Evolutionary conservation across 2,888 invertebrate species (phyloP).

Genomic region (Agrochola lychnidis): DNA sequence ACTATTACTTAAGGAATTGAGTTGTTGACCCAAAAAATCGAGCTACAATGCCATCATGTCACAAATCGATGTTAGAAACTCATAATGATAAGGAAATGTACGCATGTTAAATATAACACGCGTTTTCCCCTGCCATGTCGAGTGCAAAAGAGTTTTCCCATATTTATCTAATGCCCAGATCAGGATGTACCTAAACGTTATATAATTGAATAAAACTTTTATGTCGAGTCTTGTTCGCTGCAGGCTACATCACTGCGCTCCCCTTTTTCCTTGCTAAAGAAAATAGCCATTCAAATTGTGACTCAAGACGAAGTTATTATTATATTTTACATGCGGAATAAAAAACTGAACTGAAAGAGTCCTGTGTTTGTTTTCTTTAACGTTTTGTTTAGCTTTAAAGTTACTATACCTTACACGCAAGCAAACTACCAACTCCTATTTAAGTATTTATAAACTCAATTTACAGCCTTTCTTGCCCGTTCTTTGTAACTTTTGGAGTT

Average conservation of each 20-base stretch:
- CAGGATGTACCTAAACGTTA: slow-evolving; percentile 41
- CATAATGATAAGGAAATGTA: slow-evolving; percentile 3
- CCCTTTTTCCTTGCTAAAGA: slow-evolving; percentile 40
- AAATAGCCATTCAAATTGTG: slow-evolving; percentile 54
- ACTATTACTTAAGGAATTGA: background rate
- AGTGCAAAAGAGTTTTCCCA: slow-evolving; percentile 1
- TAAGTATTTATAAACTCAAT: background rate
- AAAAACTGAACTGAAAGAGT: slow-evolving; percentile 8
- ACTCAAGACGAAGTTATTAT: slow-evolving; percentile 53
- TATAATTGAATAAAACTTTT: slow-evolving; percentile 52
- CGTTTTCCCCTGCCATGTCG: slow-evolving; percentile 11
- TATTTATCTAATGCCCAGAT: slow-evolving; percentile 40
- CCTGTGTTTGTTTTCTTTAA: slow-evolving; percentile 14
- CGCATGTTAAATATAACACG: background rate
- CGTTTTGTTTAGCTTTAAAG: slow-evolving; percentile 8
- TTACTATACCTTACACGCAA: background rate
- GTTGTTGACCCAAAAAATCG: background rate
- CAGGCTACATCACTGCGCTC: slow-evolving; percentile 40
- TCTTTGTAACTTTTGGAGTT: too few relatives aligned
- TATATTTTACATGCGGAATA: slow-evolving; percentile 32
- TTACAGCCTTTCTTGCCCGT: background rate
- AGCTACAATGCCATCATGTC: background rate
- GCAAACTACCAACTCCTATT: background rate
- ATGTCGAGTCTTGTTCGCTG: slow-evolving; percentile 33
- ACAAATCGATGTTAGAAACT: slow-evolving; percentile 1